Base-by-base conservation (phyloP, 1,140 invertebrate species). In the Drosophila parabipectinata region DNA sequence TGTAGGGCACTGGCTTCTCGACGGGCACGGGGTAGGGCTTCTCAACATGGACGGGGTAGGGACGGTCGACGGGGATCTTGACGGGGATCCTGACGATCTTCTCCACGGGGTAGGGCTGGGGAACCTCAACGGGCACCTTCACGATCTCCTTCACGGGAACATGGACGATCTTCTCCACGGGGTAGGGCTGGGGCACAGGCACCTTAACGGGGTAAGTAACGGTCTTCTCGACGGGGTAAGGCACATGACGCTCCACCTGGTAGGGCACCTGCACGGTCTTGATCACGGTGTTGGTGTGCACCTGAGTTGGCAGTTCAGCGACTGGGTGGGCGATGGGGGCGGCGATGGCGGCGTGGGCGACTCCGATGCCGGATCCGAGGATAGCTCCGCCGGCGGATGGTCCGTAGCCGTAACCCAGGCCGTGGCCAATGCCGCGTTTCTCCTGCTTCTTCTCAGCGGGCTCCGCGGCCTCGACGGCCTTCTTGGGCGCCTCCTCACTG, bases 361-460 rank as follows among this genome's bases (percentile, higher is more conserved):
- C 10, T 62, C 77, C 85, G 32, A 63, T 63, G 8, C 80, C 80
- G 4, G 62, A 63, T 68, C 82, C 67, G 45, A 87, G 62, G 26
- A 85, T 45, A 52, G 74, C 75, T 45, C 83, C 90, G 52, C 79
- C 78, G 12, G 28, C 83, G 15, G 71, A 72, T n/a, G 79, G 71
- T 37, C 66, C 75, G 59, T 94, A 92, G 44, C 92, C 93, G 71
- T 93, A 93, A 14, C 94, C 94, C 57, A 93, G 93, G n/a, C 93
- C 94, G 68, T 93, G 93, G 48, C 93, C 81, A 39, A 96, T 93
- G 58, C 95, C 95, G 74, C 95, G 93, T 89, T 96, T 96, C 88
- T 95, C 95, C 77, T 95, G 95, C 89, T 96, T 96, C 92, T 95
- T 95, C 66, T 94, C 94, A 15, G 58, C 84, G 56, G 92, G 92